phyloP scores from a whole-genome alignment of 2,888 invertebrate species.

The Noctua pronuba region DNA sequence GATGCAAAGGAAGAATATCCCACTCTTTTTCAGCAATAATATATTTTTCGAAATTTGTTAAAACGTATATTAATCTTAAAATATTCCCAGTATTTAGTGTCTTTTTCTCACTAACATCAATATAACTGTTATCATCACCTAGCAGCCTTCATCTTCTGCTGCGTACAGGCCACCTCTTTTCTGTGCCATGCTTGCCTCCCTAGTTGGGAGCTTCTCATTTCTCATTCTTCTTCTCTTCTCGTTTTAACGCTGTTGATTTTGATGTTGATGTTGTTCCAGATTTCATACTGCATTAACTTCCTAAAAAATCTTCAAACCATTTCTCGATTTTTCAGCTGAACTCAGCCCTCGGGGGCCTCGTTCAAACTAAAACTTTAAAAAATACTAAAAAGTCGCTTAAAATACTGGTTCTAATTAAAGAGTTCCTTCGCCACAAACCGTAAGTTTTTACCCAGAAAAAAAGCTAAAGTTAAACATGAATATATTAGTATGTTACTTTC shows the following conservation, averaged over 20 bases:
- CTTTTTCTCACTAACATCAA: neutral
- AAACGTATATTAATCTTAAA: neutral
- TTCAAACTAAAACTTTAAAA: neutral
- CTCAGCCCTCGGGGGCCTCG: neutral
- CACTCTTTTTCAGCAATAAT: neutral
- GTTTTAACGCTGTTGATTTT: neutral
- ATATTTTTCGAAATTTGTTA: neutral
- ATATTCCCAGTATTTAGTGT: neutral
- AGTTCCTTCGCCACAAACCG: neutral
- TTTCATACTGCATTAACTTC: neutral
- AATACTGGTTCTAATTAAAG: neutral
- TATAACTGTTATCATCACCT: neutral
- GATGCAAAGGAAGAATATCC: neutral
- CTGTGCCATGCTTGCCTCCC: neutral
- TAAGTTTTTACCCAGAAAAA: neutral
- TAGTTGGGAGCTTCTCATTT: neutral
- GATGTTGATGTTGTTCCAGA: neutral
- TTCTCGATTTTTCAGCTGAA: neutral
- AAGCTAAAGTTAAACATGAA: neutral
- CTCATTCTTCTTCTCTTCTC: too few relatives aligned
- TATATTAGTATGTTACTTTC: constrained; percentile 6
- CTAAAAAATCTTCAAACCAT: neutral
- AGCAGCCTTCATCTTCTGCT: neutral
- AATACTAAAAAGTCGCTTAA: neutral
- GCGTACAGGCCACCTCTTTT: neutral